phyloP scores from a whole-genome alignment of 2,888 invertebrate genomes.

The Junonia oenone region DNA sequence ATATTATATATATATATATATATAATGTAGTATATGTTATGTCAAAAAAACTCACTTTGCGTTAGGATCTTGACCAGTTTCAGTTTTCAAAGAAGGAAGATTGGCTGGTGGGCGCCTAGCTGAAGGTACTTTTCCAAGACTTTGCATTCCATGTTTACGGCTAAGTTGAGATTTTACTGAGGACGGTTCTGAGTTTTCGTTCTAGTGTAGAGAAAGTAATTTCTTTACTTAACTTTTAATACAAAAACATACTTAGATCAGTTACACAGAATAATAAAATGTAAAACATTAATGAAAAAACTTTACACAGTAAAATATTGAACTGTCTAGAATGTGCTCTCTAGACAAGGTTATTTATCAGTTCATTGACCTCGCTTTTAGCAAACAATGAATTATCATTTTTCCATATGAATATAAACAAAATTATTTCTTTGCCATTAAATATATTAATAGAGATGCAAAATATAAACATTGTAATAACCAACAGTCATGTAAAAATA shows the following conservation, averaged over 20 bases:
- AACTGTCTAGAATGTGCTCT: constrained; percentile 9
- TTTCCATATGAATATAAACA: not conserved
- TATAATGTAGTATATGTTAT: no score
- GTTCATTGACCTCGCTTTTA: constrained; percentile 22
- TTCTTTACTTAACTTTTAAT: not conserved
- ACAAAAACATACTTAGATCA: not conserved
- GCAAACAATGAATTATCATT: constrained; percentile 1
- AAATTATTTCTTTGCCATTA: not conserved
- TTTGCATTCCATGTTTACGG: constrained; percentile 99
- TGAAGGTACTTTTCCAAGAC: constrained; percentile 99
- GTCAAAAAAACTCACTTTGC: constrained; percentile 59
- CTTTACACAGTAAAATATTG: not conserved
- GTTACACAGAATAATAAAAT: not conserved
- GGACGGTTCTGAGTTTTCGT: constrained; percentile 92
- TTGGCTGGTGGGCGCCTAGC: constrained; percentile 99
- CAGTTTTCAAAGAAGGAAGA: constrained; percentile 99
- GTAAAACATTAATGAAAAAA: not conserved
- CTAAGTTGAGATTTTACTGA: constrained; percentile 93
- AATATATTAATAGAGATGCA: not conserved
- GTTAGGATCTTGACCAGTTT: constrained; percentile 81
- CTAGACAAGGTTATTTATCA: constrained; percentile 19
- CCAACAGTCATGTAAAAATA: not conserved
- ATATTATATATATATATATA: no score
- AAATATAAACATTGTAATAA: no score
- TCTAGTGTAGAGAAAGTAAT: constrained; percentile 71